Evolutionary conservation across 2,797 vertebrate genomes (phyloP).

Genomic region (Lagocephalus sceleratus): DNA sequence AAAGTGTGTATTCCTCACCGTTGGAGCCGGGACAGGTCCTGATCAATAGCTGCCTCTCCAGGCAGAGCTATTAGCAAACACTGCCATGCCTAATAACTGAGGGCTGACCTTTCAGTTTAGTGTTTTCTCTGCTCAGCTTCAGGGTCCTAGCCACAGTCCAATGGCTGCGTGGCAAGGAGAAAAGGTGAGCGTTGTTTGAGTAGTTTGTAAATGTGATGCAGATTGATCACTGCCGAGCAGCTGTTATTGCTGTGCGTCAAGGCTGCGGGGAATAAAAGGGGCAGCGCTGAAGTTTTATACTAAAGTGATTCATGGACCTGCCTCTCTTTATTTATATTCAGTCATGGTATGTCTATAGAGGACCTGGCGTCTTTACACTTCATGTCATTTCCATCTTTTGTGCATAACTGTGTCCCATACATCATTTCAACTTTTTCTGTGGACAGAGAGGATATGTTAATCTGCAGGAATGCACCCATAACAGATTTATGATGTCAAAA

Average conservation of each 20-base stretch:
- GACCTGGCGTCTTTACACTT: slow-evolving; percentile 59
- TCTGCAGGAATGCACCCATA: slow-evolving; percentile 1
- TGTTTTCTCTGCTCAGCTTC: slow-evolving; percentile 56
- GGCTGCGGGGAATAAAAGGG: slow-evolving; percentile 54
- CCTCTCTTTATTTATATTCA: slow-evolving; percentile 59
- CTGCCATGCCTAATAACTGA: slow-evolving; percentile 71
- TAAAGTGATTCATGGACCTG: slow-evolving; percentile 67
- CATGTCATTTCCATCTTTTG: slow-evolving; percentile 61
- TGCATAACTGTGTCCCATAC: slow-evolving; percentile 54
- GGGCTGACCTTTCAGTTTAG: slow-evolving; percentile 76
- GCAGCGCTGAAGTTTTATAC: slow-evolving; percentile 43
- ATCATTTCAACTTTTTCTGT: slow-evolving; percentile 40
- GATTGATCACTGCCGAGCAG: slow-evolving; percentile 74
- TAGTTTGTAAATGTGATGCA: slow-evolving; percentile 77
- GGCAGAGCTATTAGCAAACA: slow-evolving; percentile 76
- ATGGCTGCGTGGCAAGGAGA: slow-evolving; percentile 67
- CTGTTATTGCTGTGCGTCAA: slow-evolving; percentile 67
- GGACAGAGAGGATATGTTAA: slow-evolving; percentile 16
- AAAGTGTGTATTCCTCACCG: slow-evolving; percentile 64
- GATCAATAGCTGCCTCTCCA: slow-evolving; percentile 74
- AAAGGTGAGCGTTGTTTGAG: slow-evolving; percentile 78
- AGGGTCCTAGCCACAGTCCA: slow-evolving; percentile 41
- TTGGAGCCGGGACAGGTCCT: slow-evolving; percentile 53
- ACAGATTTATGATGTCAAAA: slow-evolving; percentile 20
- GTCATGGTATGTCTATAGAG: slow-evolving; percentile 55